Conservation (phyloP, 2,888 invertebrate species). For the Bedellia somnulentella region DNA sequence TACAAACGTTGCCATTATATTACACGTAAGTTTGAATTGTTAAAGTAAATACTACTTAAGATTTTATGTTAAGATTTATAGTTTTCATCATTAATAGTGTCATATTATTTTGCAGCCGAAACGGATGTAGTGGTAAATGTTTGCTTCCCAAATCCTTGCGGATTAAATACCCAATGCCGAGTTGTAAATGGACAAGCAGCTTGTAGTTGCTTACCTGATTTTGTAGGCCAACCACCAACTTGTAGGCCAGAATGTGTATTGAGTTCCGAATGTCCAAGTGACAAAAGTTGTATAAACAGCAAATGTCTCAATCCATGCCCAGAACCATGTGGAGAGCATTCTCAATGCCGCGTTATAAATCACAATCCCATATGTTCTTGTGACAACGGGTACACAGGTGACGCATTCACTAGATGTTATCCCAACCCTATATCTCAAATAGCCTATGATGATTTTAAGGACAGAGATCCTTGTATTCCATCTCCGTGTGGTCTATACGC, state of each 20-base stretch:
- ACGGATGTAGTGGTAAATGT: slow-evolving; percentile 36
- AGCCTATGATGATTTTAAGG: slow-evolving; percentile 27
- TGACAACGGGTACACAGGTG: slow-evolving; percentile 59
- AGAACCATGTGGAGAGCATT: slow-evolving; percentile 70
- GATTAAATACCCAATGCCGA: slow-evolving; percentile 64
- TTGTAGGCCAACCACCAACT: slow-evolving; percentile 67
- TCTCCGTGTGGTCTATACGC: slow-evolving; percentile 70
- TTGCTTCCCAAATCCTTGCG: slow-evolving; percentile 64
- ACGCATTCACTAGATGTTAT: slow-evolving; percentile 69
- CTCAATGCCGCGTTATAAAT: slow-evolving; percentile 71
- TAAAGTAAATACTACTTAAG: too few species aligned
- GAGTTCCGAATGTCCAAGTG: slow-evolving; percentile 65
- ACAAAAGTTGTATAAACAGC: slow-evolving; percentile 67
- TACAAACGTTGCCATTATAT: slow-evolving; percentile 50
- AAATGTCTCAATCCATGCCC: slow-evolving; percentile 74
- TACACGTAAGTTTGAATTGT: slow-evolving; percentile 33
- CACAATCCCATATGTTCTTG: slow-evolving; percentile 74
- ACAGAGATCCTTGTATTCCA: slow-evolving; percentile 66
- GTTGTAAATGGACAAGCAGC: slow-evolving; percentile 62
- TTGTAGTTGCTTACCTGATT: slow-evolving; percentile 71
- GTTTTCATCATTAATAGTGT: too few species aligned
- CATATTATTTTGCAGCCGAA: slow-evolving; percentile 27
- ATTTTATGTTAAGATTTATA: too few species aligned
- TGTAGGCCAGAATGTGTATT: slow-evolving; percentile 71
- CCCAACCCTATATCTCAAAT: slow-evolving; percentile 44